Evolutionary conservation across 2,113 vertebrate species (phyloP).

Genomic region (Spea bombifrons): DNA sequence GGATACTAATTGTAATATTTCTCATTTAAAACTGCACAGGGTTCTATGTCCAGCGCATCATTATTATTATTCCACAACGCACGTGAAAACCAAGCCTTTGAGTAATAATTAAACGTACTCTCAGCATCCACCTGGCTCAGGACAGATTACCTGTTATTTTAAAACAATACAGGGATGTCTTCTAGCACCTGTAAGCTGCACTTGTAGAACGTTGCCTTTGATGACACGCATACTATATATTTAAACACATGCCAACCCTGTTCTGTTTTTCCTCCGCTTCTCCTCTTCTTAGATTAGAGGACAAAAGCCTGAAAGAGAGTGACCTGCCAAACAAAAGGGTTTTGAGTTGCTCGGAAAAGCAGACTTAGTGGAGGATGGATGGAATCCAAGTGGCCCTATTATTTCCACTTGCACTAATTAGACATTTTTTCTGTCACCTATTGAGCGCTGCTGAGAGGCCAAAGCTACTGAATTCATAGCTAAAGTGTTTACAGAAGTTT

Average conservation of each 20-base stretch:
- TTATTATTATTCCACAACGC: too few species aligned
- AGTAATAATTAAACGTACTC: too few species aligned
- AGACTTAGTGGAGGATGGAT: constrained; percentile 78
- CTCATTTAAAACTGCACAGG: too few species aligned
- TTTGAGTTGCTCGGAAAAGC: constrained; percentile 77
- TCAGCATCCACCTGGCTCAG: constrained; percentile 9
- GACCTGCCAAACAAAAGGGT: constrained; percentile 76
- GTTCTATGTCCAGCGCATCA: too few species aligned
- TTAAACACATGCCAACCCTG: constrained; percentile 65
- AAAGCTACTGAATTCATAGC: constrained; percentile 82
- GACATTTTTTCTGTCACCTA: constrained; percentile 84
- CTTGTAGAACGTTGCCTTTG: constrained; percentile 56
- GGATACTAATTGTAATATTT: too few species aligned
- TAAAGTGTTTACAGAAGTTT: constrained; percentile 88
- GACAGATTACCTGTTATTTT: constrained; percentile 20
- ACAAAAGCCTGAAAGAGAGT: constrained; percentile 80
- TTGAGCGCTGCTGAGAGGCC: constrained; percentile 79
- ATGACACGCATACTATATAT: constrained; percentile 57
- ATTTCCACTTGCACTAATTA: constrained; percentile 86
- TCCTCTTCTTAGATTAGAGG: constrained; percentile 66
- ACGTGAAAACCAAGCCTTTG: too few species aligned
- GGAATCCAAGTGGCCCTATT: constrained; percentile 83
- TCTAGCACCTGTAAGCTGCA: constrained; percentile 66
- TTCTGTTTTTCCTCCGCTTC: constrained; percentile 66
- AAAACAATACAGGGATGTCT: constrained; percentile 56